Evolutionary conservation across 2,113 vertebrate species (phyloP).

Genomic region (Dascyllus trimaculatus): DNA sequence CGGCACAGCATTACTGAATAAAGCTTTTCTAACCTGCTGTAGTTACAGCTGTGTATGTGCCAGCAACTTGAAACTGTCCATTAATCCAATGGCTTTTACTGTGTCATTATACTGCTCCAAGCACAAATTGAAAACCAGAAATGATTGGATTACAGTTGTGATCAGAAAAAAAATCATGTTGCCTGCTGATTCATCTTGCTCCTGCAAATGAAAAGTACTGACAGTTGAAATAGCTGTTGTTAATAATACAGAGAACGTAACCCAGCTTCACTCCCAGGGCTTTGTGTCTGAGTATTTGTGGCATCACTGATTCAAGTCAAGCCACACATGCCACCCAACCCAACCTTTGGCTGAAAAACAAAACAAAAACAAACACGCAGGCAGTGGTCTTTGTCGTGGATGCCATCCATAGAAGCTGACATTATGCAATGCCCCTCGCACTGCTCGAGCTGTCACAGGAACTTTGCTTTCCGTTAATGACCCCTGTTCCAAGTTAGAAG

Average conservation of each 20-base stretch:
- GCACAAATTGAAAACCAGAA: neutral
- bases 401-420: too few species aligned
- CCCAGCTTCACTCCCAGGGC: neutral
- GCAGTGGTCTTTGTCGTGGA: too few species aligned
- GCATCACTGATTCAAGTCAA: too few species aligned
- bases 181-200: neutral
- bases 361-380: too few species aligned
- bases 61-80: constrained; percentile 24
- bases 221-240: neutral
- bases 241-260: constrained; percentile 1
- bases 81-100: constrained; percentile 10
- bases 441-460: too few species aligned
- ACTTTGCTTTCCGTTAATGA: too few species aligned
- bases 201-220: constrained; percentile 9
- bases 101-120: constrained; percentile 15
- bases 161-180: neutral
- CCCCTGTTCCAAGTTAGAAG: too few species aligned
- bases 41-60: neutral
- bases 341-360: too few species aligned
- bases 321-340: too few species aligned
- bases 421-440: too few species aligned
- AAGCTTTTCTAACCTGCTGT: neutral
- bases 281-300: too few species aligned
- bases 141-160: neutral
- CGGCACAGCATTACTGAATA: constrained; percentile 26